These are phyloP conservation scores for Conchocele bisecta DNA, from an alignment of 2,888 invertebrate genomes.

Conservation along the genomic window DNA sequence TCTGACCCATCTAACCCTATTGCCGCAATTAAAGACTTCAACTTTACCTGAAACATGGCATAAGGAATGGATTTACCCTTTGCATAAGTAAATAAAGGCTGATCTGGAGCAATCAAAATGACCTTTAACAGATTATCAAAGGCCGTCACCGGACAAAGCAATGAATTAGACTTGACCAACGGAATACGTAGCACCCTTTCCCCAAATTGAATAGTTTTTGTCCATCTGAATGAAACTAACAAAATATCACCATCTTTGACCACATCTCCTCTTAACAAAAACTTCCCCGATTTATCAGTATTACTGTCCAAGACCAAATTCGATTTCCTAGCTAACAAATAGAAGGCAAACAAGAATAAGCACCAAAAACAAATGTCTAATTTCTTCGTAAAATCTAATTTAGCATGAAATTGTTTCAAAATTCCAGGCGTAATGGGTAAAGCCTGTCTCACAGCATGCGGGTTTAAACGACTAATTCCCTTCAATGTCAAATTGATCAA, in stretches of 20 bases:
- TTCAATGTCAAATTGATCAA: conserved; percentile 7
- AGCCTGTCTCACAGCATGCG: conserved; percentile 5
- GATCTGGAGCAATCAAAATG: neutral
- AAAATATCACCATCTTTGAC: neutral
- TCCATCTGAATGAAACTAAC: conserved; percentile 4
- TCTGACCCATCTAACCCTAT: neutral
- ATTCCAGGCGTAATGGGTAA: conserved; percentile 7
- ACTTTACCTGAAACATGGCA: neutral
- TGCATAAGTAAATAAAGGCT: conserved; percentile 1
- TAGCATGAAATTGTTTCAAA: neutral
- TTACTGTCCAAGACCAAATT: neutral
- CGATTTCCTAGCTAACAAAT: conserved; percentile 8
- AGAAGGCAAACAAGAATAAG: conserved; percentile 23
- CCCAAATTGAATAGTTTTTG: conserved; percentile 22
- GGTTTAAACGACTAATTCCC: neutral
- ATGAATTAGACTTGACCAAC: neutral
- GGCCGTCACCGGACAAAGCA: conserved; percentile 10
- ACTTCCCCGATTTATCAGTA: neutral
- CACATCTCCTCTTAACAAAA: neutral
- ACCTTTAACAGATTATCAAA: conserved; percentile 2
- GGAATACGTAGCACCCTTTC: conserved; percentile 7
- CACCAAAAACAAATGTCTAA: conserved; percentile 7
- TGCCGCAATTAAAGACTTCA: conserved; percentile 5
- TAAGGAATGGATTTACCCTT: neutral
- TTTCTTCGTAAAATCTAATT: neutral